Evolutionary conservation across 2,797 vertebrate genomes (phyloP).

Genomic region (Mionectes olivaceus): DNA sequence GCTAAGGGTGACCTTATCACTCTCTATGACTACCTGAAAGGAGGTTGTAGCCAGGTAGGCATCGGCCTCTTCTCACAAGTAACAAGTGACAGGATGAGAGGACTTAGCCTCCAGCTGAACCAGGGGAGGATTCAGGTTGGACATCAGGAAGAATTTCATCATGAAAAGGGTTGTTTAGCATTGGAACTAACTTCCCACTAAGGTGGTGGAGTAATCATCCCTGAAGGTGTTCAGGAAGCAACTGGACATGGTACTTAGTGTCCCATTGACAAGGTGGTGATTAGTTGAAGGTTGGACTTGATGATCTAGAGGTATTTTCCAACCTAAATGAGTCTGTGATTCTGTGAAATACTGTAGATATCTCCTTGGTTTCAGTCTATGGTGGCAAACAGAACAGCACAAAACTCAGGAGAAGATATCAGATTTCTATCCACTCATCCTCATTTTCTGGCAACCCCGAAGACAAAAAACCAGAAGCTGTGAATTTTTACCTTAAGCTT

Average conservation of each 20-base stretch:
- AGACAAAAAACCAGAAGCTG: not conserved
- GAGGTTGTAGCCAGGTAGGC: not conserved
- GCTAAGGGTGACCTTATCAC: too few species aligned
- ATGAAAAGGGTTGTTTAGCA: not conserved
- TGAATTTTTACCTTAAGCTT: not conserved
- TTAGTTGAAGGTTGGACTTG: not conserved
- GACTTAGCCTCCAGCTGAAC: not conserved
- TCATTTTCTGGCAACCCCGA: not conserved
- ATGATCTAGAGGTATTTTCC: not conserved
- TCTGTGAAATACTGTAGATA: not conserved
- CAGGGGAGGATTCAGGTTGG: not conserved
- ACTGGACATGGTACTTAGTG: not conserved
- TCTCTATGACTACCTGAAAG: not conserved
- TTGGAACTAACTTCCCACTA: not conserved
- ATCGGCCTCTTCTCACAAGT: not conserved
- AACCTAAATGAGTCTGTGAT: not conserved
- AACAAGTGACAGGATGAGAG: fast-evolving
- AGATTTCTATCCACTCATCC: not conserved
- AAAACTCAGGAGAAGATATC: not conserved
- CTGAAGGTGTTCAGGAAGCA: not conserved
- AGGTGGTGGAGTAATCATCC: not conserved
- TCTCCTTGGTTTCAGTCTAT: not conserved
- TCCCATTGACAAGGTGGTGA: not conserved
- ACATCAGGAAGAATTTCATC: not conserved
- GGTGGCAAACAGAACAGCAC: not conserved